These are phyloP conservation scores for Enoplosus armatus DNA, from an alignment of 2,797 vertebrate species.

Conservation along the genomic window DNA sequence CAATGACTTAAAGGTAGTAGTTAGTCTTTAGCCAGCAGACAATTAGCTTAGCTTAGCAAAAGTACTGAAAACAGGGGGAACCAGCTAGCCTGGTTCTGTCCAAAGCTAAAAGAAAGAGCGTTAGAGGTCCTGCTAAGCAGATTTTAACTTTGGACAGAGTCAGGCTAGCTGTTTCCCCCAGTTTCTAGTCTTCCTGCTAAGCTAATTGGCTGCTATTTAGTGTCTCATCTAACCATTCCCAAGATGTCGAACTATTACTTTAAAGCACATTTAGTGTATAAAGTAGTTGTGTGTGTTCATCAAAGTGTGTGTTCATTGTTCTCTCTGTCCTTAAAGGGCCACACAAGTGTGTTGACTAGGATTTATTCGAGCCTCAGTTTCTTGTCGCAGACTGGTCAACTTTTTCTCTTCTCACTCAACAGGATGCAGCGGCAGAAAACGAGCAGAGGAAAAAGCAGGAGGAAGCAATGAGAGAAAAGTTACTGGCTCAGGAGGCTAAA, in stretches of 20 bases:
- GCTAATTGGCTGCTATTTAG: neutral
- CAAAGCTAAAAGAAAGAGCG: neutral
- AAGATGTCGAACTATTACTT: neutral
- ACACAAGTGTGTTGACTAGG: conserved; percentile 19
- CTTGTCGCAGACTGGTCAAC: conserved; percentile 28
- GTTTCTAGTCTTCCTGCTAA: neutral
- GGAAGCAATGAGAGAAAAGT: conserved; percentile 93
- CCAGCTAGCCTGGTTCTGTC: neutral
- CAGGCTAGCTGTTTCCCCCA: neutral
- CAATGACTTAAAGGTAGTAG: neutral
- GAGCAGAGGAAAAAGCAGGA: conserved; percentile 96
- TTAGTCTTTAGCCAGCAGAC: neutral
- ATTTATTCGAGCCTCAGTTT: conserved; percentile 39
- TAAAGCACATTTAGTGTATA: neutral
- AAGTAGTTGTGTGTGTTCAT: conserved; percentile 12
- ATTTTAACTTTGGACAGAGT: neutral
- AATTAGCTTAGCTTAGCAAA: neutral
- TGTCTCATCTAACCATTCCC: too few species aligned
- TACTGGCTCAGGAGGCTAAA: conserved; percentile 96
- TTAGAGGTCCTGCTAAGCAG: neutral
- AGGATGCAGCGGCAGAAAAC: conserved; percentile 95
- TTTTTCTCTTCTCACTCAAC: conserved; percentile 61
- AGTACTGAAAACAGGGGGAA: neutral
- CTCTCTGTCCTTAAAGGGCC: conserved; percentile 12
- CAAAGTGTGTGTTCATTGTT: conserved; percentile 39